Conservation (phyloP, 53 echinoderm and acorn worm species). For the Holothuria leucospilota region DNA sequence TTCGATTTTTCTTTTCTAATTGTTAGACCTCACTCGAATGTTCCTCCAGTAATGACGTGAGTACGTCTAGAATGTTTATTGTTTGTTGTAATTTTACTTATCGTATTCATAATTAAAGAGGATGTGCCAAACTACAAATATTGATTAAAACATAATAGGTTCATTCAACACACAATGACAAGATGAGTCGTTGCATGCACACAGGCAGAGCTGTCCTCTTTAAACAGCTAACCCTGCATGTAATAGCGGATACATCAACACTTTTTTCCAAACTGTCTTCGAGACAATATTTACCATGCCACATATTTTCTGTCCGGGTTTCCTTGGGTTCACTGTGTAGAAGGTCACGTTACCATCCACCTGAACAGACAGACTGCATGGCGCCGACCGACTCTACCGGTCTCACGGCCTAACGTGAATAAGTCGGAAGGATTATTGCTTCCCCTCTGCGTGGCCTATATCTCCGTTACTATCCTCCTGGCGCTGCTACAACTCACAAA, state of each 20-base stretch:
- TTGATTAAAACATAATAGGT: too few relatives aligned
- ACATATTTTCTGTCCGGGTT: background rate
- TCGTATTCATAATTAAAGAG: too few relatives aligned
- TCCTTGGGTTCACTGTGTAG: constrained; percentile 9
- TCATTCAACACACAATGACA: too few relatives aligned
- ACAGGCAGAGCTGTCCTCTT: background rate
- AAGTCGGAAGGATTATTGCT: constrained; percentile 1
- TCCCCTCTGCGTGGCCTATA: background rate
- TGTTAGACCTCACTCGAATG: too few relatives aligned
- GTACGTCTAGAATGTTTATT: too few relatives aligned
- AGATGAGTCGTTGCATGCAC: too few relatives aligned
- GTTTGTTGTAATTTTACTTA: too few relatives aligned
- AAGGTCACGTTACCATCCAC: background rate
- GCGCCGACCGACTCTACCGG: constrained; percentile 26
- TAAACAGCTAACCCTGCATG: constrained; percentile 10
- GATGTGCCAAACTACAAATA: too few relatives aligned
- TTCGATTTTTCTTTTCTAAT: too few relatives aligned
- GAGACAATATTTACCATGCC: constrained; percentile 14
- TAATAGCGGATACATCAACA: constrained; percentile 21
- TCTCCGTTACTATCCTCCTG: background rate
- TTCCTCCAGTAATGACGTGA: too few relatives aligned
- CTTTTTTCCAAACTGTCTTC: constrained; percentile 14
- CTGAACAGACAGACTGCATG: constrained; percentile 35
- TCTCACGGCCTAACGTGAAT: constrained; percentile 28
- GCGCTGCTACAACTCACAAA: constrained; percentile 9